A percentile compares a stretch with the other conserved stretches of the same genome.
phyloP scores from a whole-genome alignment of 2,797 vertebrate species.

The Protosalanx chinensis region DNA sequence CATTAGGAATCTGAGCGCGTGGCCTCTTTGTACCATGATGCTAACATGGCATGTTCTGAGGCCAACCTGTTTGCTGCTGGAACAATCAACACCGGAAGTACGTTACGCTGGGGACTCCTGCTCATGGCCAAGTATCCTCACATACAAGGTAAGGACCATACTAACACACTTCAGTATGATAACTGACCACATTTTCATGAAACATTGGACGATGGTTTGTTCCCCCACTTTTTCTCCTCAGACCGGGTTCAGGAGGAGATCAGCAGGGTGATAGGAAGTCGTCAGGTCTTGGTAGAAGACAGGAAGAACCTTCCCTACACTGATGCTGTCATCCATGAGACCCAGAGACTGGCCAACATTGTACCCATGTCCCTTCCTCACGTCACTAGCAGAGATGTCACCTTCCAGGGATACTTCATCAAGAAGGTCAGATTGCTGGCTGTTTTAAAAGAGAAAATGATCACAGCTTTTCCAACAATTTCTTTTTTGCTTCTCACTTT shows the following conservation, averaged over 20 bases:
- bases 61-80: constrained; percentile 26
- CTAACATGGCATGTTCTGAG: not conserved
- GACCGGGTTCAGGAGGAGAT: constrained; percentile 40
- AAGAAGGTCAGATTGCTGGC: constrained; percentile 24
- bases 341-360: constrained; percentile 37
- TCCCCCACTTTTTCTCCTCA: not conserved
- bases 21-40: not conserved
- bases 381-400: constrained; percentile 28
- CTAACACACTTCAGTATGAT: not conserved
- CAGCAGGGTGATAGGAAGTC: constrained; percentile 22
- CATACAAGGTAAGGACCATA: constrained; percentile 15
- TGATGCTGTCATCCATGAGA: constrained; percentile 44
- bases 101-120: constrained; percentile 20
- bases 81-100: constrained; percentile 13
- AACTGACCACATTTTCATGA: not conserved
- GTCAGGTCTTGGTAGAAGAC: constrained; percentile 26
- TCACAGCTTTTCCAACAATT: not conserved
- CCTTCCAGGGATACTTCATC: constrained; percentile 35
- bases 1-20: not conserved
- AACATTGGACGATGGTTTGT: not conserved
- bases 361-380: constrained; percentile 21
- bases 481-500: not conserved
- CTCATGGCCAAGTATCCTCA: constrained; percentile 25
- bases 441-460: not conserved
- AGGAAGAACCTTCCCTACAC: constrained; percentile 39